A percentile compares a stretch with the other conserved stretches of the same genome.
These are phyloP conservation scores for Brachypterus glaber DNA, from an alignment of 2,888 invertebrate genomes.

Conservation along the genomic window DNA sequence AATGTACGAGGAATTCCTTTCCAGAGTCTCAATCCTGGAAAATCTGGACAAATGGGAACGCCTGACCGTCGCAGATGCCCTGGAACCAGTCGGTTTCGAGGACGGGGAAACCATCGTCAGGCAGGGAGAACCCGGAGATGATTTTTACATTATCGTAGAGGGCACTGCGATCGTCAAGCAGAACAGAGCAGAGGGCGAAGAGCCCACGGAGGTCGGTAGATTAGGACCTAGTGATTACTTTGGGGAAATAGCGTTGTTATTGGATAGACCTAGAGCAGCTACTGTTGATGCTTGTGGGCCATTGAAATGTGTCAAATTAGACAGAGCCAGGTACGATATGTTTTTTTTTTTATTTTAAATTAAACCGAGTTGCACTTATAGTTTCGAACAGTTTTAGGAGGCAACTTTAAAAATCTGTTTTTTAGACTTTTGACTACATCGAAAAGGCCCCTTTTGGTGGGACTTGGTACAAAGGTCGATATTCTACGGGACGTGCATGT, in stretches of 20 bases:
- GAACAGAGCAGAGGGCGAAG: conserved; percentile 66
- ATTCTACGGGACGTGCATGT: no score
- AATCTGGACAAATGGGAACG: conserved; percentile 99
- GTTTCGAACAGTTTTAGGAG: no score
- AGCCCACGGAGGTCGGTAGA: conserved; percentile 92
- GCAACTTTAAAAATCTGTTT: no score
- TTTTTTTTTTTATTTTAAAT: no score
- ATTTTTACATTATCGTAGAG: conserved; percentile 98
- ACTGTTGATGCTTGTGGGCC: conserved; percentile 92
- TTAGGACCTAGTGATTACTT: conserved; percentile 97
- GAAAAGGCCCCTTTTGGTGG: no score
- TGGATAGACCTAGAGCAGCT: conserved; percentile 97
- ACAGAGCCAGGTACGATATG: conserved; percentile 80
- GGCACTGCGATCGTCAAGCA: conserved; percentile 76
- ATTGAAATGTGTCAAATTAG: conserved; percentile 97
- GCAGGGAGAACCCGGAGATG: conserved; percentile 97
- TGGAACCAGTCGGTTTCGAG: conserved; percentile 85
- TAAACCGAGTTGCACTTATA: no score
- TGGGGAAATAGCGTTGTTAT: conserved; percentile 94
- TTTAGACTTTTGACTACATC: no score
- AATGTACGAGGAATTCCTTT: conserved; percentile 98
- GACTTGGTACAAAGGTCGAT: no score
- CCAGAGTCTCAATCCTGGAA: conserved; percentile 94
- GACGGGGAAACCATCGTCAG: conserved; percentile 94
- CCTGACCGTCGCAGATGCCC: conserved; percentile 92